Evolutionary conservation across 2,888 invertebrate genomes (phyloP), one percentile per base, ranked within the genome.

Genomic region (Adineta ricciae): DNA sequence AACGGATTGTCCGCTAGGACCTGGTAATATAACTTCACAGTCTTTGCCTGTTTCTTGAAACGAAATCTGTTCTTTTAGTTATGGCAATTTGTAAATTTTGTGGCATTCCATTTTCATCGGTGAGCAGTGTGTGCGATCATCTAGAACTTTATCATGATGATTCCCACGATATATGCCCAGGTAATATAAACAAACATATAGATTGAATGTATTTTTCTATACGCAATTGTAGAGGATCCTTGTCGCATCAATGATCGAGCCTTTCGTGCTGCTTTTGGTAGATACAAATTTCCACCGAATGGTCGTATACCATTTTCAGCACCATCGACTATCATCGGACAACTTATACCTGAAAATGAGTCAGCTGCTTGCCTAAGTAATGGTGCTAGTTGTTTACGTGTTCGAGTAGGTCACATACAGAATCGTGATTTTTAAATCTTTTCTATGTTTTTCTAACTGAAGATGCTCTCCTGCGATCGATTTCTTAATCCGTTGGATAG

Each of bases 141-240:
- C 38, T 78, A 41, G 78, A 78, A 78, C 78, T 78, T 41, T 78
- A 78, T 78, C 78, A 78, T 78, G 78, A 78, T 78, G 78, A 78
- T 78, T 41, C 78, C 38, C 38, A 78, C 41, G 78, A 78, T 78
- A 14, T 21, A 78, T 41, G 41, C 41, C 78, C 78, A 78, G 73
- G 73, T 78, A 78, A 64, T 46, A n/a, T 46, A 46, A 46, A 46
- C 5, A 5, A 46, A 46, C 46, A 46, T 46, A 11, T n/a, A n/a
- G 56, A 21, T 24, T n/a, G 56, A 38, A n/a, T n/a, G n/a, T n/a
- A n/a, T n/a, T n/a, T n/a, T n/a, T n/a, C n/a, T n/a, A n/a, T n/a
- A n/a, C n/a, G n/a, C n/a, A n/a, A n/a, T 46, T 46, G 46, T 38
- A 78, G 78, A 78, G 24, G 78, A 78, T 78, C 78, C 78, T 14